phyloP scores from a whole-genome alignment of 2,797 vertebrate species.

The Pangasius macronema region DNA sequence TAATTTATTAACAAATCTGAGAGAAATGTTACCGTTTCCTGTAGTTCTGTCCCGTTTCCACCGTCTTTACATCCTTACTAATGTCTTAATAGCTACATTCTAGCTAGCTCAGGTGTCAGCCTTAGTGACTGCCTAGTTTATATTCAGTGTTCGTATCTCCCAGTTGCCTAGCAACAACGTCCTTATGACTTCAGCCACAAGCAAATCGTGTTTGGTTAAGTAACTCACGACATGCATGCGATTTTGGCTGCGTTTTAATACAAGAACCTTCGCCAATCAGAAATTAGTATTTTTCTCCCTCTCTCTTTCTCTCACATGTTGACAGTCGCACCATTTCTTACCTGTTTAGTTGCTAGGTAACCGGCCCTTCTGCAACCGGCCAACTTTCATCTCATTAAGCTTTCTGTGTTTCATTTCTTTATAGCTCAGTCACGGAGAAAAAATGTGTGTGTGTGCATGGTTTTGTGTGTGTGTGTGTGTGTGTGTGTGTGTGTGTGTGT shows the following conservation, averaged over 20 bases:
- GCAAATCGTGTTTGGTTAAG: not conserved
- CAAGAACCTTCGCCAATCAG: not conserved
- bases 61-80: not conserved
- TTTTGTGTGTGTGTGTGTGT: constrained; percentile 21
- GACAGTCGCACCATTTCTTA: constrained; percentile 47
- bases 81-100: not conserved
- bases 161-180: not conserved
- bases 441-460: not conserved
- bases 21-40: not conserved
- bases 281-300: not conserved
- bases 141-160: not conserved
- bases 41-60: not conserved
- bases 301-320: not conserved
- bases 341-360: constrained; percentile 74
- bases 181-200: not conserved
- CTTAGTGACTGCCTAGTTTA: not conserved
- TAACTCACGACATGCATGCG: not conserved
- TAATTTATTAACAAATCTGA: not conserved
- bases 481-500: constrained; percentile 22
- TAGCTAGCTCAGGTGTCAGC: not conserved
- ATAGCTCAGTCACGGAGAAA: constrained; percentile 47
- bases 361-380: constrained; percentile 53
- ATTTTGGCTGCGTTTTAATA: not conserved
- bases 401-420: constrained; percentile 52
- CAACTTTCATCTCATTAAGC: constrained; percentile 61